Base-by-base conservation (phyloP, 2,113 vertebrate genomes). In the Gopherus evgoodei region DNA sequence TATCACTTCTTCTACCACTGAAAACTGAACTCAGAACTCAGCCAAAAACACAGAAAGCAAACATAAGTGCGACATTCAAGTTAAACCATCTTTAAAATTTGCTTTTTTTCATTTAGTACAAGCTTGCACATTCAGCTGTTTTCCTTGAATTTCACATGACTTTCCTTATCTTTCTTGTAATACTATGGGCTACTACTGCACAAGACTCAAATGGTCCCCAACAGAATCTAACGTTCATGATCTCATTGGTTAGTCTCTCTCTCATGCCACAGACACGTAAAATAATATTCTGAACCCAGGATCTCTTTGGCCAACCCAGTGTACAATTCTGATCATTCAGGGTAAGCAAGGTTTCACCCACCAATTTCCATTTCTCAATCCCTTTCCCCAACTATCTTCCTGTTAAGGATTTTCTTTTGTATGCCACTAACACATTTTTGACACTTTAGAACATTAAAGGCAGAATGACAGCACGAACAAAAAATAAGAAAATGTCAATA, bases 361-460 rank as follows among this genome's bases (percentile, higher is more conserved):
- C 50, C 35, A 6, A 17, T 49, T 65, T 90, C 54, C 14, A 50
- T 35, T 86, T 59, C 54, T 86, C 84, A 69, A 49, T 25, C 65
- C 21, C 38, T 69, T 44, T 95, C 78, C 82, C 21, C 87, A 82
- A 6, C 1, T 14, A 83, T 13, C 44, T 65, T 75, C 86, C 75
- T 83, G 27, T 2, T 3, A 89, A 95, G 59, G n/a, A 75, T 72
- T 95, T 92, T 84, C 69, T 83, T 47, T 87, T 13, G 72, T 44
- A 27, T 1, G 2, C 42, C 44, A 80, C 22, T 7, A 83, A 88
- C 87, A 17, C 3, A 50, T 93, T 52, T 54, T 93, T 65, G 54
- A 93, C 17, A 78, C 6, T 0, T 1, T 22, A 84, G 5, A 91
- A 81, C 52, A 69, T 11, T 72, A 75, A 57, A 4, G 44, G 44